phyloP scores from a whole-genome alignment of 2,113 vertebrate genomes.

The Sula dactylatra region DNA sequence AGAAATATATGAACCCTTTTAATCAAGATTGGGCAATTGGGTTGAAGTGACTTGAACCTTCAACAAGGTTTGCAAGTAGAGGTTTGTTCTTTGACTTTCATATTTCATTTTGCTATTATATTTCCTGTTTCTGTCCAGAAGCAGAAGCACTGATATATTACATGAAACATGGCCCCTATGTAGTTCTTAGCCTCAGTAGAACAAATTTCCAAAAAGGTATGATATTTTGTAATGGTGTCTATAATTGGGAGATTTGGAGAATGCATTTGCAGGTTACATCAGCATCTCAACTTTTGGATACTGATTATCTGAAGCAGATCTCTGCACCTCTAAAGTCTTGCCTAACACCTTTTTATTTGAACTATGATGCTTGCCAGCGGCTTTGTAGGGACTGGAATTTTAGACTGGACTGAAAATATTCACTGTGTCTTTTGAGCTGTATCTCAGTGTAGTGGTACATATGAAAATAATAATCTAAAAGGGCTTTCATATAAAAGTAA shows the following conservation, averaged over 20 bases:
- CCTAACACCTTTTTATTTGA: not conserved
- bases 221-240: not conserved
- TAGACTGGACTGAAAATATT: not conserved
- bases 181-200: not conserved
- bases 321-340: not conserved
- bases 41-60: not conserved
- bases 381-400: not conserved
- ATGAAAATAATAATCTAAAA: slow-evolving; percentile 9
- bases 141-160: not conserved
- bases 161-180: not conserved
- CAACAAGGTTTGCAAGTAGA: not conserved
- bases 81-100: not conserved
- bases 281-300: not conserved
- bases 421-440: not conserved
- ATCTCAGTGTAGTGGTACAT: not conserved
- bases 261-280: not conserved
- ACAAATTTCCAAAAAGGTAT: not conserved
- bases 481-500: not conserved
- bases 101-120: not conserved
- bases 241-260: not conserved
- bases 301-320: not conserved
- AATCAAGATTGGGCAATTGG: not conserved
- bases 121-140: not conserved
- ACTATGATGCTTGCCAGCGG: not conserved
- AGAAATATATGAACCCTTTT: not conserved